Percentiles rank a stretch among this genome's conserved stretches.
Evolutionary conservation across 1,140 invertebrate species (phyloP).

Genomic region (Dermatophagoides farinae): DNA sequence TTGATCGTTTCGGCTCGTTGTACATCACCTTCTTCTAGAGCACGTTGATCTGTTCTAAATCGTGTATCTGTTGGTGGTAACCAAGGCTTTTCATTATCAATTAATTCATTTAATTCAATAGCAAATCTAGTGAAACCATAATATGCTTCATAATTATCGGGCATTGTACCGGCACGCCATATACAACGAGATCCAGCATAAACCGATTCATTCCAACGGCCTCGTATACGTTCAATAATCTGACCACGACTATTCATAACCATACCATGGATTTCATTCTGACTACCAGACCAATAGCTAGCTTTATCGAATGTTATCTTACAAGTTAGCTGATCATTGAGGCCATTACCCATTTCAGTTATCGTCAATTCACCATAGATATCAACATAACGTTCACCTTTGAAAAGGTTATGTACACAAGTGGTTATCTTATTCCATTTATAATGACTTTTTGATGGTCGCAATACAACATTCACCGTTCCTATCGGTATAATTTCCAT

Average conservation of each 20-base stretch:
- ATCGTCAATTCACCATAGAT: conserved; percentile 63
- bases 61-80: conserved; percentile 54
- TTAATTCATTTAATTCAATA: conserved; percentile 59
- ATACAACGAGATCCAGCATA: conserved; percentile 51
- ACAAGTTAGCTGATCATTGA: conserved; percentile 33
- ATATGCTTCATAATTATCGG: conserved; percentile 53
- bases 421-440: conserved; percentile 71
- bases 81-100: conserved; percentile 36
- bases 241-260: conserved; percentile 37
- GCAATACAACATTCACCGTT: conserved; percentile 23
- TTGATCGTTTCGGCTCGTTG: conserved; percentile 47
- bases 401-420: conserved; percentile 65
- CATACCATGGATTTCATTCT: conserved; percentile 50
- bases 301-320: conserved; percentile 63
- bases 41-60: conserved; percentile 35
- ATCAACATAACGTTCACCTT: conserved; percentile 55
- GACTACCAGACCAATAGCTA: conserved; percentile 52
- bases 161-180: conserved; percentile 56
- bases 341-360: conserved; percentile 29
- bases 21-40: conserved; percentile 51
- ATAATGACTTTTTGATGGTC: conserved; percentile 37
- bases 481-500: conserved; percentile 69
- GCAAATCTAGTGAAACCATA: conserved; percentile 68
- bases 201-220: conserved; percentile 60
- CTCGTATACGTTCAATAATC: conserved; percentile 42